These are phyloP conservation scores for Tragelaphus eurycerus DNA, from an alignment of 2,797 vertebrate species.

Conservation along the genomic window DNA sequence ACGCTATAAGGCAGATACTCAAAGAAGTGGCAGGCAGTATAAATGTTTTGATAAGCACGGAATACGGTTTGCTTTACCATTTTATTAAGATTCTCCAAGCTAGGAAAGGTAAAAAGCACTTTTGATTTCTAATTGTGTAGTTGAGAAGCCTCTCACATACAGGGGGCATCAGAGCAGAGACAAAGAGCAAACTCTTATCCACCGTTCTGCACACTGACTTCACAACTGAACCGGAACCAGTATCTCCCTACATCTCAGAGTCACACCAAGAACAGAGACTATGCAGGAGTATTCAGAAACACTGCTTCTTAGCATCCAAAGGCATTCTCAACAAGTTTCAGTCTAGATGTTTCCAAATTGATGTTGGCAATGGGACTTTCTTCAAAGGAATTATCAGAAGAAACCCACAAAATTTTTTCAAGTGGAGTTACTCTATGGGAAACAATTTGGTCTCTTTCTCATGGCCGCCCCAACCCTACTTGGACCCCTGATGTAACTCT, in stretches of 20 bases:
- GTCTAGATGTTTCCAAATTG: not conserved
- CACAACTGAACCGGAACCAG: not conserved
- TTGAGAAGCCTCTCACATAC: not conserved
- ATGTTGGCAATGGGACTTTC: not conserved
- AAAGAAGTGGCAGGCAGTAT: not conserved
- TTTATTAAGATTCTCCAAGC: slow-evolving; percentile 1
- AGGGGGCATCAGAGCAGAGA: not conserved
- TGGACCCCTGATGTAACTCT: not conserved
- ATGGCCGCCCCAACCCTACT: not conserved
- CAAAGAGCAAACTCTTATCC: not conserved
- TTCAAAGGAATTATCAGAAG: not conserved
- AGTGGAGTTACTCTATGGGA: not conserved
- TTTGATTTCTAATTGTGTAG: not conserved
- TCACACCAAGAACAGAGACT: not conserved
- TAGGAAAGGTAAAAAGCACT: not conserved
- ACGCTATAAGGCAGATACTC: not conserved
- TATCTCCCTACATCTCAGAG: not conserved
- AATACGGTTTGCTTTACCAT: not conserved
- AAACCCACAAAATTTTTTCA: not conserved
- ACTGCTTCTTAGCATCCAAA: not conserved
- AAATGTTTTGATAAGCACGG: not conserved
- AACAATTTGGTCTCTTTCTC: not conserved
- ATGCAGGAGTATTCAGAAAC: not conserved
- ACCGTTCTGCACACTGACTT: not conserved
- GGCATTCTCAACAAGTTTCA: not conserved